Percentiles rank a stretch among this genome's conserved stretches.
These are phyloP conservation scores for Oegoconia quadripuncta DNA, from an alignment of 2,888 invertebrate genomes.

Conservation along the genomic window DNA sequence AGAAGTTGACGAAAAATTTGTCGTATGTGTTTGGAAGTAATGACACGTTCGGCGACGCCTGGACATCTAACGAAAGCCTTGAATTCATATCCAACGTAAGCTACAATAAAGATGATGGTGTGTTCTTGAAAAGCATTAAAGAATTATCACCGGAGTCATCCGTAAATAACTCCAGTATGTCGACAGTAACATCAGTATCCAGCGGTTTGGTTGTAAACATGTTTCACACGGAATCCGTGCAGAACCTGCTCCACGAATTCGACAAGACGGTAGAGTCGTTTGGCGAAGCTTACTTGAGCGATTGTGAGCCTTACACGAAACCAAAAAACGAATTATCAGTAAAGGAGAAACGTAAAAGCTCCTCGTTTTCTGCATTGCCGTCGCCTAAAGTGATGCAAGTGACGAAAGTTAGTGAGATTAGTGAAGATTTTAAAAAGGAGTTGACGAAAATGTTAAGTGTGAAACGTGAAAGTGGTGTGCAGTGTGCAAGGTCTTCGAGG, in stretches of 20 bases:
- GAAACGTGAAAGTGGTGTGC: conserved; percentile 34
- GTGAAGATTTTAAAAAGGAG: conserved; percentile 64
- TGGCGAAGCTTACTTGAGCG: conserved; percentile 66
- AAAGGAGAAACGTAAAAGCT: conserved; percentile 56
- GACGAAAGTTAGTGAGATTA: conserved; percentile 54
- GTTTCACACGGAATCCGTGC: conserved; percentile 56
- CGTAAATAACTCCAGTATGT: conserved; percentile 48
- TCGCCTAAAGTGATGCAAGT: conserved; percentile 63
- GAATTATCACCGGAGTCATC: conserved; percentile 52
- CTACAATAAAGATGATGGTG: conserved; percentile 54
- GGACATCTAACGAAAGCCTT: conserved; percentile 60
- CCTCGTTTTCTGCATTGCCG: conserved; percentile 55
- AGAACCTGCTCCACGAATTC: conserved; percentile 60
- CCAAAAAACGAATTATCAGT: conserved; percentile 32
- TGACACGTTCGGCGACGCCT: conserved; percentile 56
- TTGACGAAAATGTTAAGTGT: conserved; percentile 46
- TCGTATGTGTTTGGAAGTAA: conserved; percentile 56
- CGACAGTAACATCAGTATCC: conserved; percentile 55
- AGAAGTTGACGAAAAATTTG: conserved; percentile 35
- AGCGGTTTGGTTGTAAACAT: conserved; percentile 53
- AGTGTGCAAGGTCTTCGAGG: conserved; percentile 32
- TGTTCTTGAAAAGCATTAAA: conserved; percentile 58
- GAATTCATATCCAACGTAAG: conserved; percentile 61
- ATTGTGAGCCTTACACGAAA: conserved; percentile 66
- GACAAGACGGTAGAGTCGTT: conserved; percentile 66